Conservation (phyloP, 2,797 vertebrate species). For the Danio choprae region DNA sequence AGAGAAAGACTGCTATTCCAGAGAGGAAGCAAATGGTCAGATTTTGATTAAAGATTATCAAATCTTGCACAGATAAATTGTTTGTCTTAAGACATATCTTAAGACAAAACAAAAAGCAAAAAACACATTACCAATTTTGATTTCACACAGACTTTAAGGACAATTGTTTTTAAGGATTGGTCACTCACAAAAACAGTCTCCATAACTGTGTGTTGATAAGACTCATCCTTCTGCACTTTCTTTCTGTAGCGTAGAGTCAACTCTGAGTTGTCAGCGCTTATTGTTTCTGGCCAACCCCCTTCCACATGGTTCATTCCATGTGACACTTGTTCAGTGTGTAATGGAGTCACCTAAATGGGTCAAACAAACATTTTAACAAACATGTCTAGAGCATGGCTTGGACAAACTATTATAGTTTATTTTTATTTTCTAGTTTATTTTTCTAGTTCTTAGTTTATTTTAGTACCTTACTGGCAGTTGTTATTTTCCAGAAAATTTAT, state of each 20-base stretch:
- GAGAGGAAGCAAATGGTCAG: too few species aligned
- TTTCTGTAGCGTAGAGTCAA: constrained; percentile 90
- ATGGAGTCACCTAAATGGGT: constrained; percentile 72
- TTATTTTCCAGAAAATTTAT: background rate
- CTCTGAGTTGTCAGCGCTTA: constrained; percentile 85
- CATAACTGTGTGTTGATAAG: constrained; percentile 79
- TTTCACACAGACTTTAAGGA: too few species aligned
- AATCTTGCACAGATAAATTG: too few species aligned
- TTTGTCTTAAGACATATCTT: too few species aligned
- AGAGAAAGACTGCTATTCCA: too few species aligned
- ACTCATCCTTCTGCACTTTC: constrained; percentile 91
- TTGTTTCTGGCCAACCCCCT: constrained; percentile 91
- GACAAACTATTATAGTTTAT: background rate
- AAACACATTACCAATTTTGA: too few species aligned
- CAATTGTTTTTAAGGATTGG: background rate
- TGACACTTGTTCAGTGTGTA: constrained; percentile 75
- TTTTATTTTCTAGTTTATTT: background rate
- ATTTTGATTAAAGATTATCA: too few species aligned
- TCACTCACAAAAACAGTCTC: constrained; percentile 83
- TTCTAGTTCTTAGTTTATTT: background rate
- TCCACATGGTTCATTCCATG: constrained; percentile 88
- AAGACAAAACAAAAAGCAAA: too few species aligned
- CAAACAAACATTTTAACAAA: background rate
- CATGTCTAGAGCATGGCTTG: too few species aligned
- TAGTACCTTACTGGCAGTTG: background rate